Evolutionary conservation across 2,888 invertebrate genomes (phyloP).

Genomic region (Ophioninae sp.): DNA sequence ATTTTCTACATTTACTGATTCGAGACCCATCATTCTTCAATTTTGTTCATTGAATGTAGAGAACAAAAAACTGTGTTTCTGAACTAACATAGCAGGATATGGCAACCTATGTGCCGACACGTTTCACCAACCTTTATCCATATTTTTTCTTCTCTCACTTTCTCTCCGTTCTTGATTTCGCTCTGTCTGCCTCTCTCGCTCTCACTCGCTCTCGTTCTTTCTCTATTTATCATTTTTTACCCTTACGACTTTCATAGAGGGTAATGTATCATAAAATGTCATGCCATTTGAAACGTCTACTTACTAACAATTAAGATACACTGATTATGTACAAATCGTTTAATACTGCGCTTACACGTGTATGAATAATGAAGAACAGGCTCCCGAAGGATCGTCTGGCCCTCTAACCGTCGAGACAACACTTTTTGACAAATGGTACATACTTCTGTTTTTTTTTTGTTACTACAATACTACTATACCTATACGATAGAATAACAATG

Average conservation of each 20-base stretch:
- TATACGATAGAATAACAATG: constrained; percentile 41
- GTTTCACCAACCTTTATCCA: constrained; percentile 1
- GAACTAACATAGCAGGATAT: constrained; percentile 4
- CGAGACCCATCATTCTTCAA: background rate
- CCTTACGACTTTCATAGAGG: background rate
- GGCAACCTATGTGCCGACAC: constrained; percentile 22
- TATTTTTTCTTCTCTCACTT: background rate
- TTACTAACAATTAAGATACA: constrained; percentile 52
- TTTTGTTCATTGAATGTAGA: background rate
- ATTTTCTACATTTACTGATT: background rate
- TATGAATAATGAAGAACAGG: constrained; percentile 60
- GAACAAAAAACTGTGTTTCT: background rate
- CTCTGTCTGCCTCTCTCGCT: constrained; percentile 1
- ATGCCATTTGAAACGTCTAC: constrained; percentile 50
- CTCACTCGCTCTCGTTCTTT: background rate
- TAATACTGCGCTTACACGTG: constrained; percentile 76
- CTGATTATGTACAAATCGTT: constrained; percentile 75
- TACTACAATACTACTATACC: constrained; percentile 48
- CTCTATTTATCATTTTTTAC: background rate
- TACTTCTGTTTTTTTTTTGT: constrained; percentile 44
- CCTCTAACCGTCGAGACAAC: constrained; percentile 65
- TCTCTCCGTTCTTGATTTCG: background rate
- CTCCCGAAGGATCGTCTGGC: constrained; percentile 42
- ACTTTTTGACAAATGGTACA: constrained; percentile 68
- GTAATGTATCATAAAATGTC: constrained; percentile 19